Evolutionary conservation across 2,888 invertebrate genomes (phyloP).

Genomic region (Melipona bicolor): DNA sequence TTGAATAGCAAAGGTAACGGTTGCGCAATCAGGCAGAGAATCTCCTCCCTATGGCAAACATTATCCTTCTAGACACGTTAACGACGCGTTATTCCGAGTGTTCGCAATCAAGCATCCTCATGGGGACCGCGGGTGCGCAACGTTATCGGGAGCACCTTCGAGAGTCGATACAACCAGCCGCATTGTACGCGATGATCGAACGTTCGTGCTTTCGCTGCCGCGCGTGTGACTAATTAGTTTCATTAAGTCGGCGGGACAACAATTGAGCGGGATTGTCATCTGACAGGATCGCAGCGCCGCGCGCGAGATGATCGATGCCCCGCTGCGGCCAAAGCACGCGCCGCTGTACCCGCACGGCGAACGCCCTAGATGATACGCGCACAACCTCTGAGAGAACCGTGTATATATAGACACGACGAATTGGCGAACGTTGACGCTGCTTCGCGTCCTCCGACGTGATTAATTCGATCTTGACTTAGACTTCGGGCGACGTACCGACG

Average conservation of each 20-base stretch:
- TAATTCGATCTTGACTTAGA: constrained; percentile 46
- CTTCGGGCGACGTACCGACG: background rate
- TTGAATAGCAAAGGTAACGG: background rate
- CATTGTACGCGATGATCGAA: constrained; percentile 47
- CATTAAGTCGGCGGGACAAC: constrained; percentile 55
- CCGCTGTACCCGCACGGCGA: background rate
- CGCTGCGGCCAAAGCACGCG: background rate
- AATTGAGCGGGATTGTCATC: constrained; percentile 50
- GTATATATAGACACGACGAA: constrained; percentile 25
- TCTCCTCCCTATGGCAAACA: background rate
- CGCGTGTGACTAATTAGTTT: constrained; percentile 63
- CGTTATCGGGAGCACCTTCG: constrained; percentile 48
- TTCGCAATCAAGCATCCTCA: constrained; percentile 28
- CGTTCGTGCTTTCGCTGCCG: constrained; percentile 9
- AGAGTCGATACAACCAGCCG: constrained; percentile 13
- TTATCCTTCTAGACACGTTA: constrained; percentile 29
- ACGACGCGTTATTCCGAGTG: constrained; percentile 40
- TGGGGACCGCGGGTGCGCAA: background rate
- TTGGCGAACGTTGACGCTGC: constrained; percentile 10
- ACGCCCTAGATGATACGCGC: constrained; percentile 8
- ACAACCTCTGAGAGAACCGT: background rate
- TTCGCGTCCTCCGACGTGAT: constrained; percentile 28
- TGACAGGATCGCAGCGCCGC: constrained; percentile 35
- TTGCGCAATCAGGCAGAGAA: background rate
- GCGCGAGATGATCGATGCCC: constrained; percentile 37